These are phyloP conservation scores for Hemibagrus guttatus DNA, from an alignment of 2,797 vertebrate species.

Conservation along the genomic window DNA sequence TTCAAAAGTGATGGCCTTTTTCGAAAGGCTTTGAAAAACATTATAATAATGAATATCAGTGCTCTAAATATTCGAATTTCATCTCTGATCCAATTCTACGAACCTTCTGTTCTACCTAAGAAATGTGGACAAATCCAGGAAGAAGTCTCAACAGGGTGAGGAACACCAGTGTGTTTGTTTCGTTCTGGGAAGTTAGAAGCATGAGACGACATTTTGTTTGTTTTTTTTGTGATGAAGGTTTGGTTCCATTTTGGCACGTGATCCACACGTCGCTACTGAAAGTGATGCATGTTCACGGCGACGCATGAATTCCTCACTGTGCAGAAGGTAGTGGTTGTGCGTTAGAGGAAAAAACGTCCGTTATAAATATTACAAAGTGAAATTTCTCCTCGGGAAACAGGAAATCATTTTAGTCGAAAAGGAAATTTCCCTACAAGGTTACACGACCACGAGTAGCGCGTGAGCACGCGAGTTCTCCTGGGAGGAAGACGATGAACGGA, in stretches of 20 bases:
- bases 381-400: neutral
- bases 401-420: neutral
- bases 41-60: neutral
- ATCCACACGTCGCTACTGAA: neutral
- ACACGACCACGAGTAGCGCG: neutral
- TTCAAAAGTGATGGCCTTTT: neutral
- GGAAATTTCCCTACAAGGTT: neutral
- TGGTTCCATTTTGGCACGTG: neutral
- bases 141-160: neutral
- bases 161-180: too few species aligned
- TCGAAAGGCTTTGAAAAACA: neutral
- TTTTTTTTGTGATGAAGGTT: neutral
- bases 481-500: conserved; percentile 22
- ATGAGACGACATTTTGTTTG: neutral
- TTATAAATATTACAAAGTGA: neutral
- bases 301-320: neutral
- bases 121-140: neutral
- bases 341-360: neutral
- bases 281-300: neutral
- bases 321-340: neutral
- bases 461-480: conserved; percentile 12
- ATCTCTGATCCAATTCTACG: neutral
- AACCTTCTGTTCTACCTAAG: neutral
- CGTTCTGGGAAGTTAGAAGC: too few species aligned
- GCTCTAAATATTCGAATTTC: neutral